Evolutionary conservation across 2,797 vertebrate genomes (phyloP), one percentile per base, ranked within the genome.

Genomic region (Gobionotothen gibberifrons): DNA sequence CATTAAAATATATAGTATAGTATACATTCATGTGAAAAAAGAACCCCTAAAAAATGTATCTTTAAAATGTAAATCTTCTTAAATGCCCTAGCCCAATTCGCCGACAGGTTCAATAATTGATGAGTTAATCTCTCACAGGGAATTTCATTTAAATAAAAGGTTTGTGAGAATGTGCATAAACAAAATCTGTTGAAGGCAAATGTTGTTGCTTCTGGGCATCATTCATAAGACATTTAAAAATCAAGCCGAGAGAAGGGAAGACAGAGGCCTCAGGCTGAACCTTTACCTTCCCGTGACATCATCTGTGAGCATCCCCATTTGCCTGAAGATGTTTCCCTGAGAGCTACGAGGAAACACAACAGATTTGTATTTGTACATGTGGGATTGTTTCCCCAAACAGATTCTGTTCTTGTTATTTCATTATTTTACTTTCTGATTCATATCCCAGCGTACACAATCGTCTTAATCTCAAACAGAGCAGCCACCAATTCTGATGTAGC

Each of bases 231-330:
- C 39, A 47, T 74, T 72, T 72, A 56, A 69, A 36, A 85, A 57
- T 62, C 19, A 43, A 53, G 54, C 40, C 70, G 1, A 55, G 56
- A 74, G 68, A 61, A 49, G 21, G 16, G 29, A 44, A 72, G 68
- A 67, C 46, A 49, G 32, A 10, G 56, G 64, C 85, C 87, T 48
- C 0, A 0, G 79, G 81, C 61, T 86, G 81, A 91, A 86, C 87
- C 54, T 83, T 85, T 85, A 87, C 85, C 83, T 83, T 26, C 13
- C 16, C 5, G 55, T 85, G 74, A 81, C 78, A 81, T 85, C 72
- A 55, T 61, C 64, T 36, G 5, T 16, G 51, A 68, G 64, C 67
- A 29, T 44, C 48, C 32, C 39, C 11, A 0, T 57, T 58, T 3
- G 76, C 78, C 81, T 59, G 32, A 19, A 86, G 76, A 69, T 76